These are phyloP conservation scores for Myripristis jacobus DNA, from an alignment of 2,797 vertebrate genomes.

Conservation along the genomic window DNA sequence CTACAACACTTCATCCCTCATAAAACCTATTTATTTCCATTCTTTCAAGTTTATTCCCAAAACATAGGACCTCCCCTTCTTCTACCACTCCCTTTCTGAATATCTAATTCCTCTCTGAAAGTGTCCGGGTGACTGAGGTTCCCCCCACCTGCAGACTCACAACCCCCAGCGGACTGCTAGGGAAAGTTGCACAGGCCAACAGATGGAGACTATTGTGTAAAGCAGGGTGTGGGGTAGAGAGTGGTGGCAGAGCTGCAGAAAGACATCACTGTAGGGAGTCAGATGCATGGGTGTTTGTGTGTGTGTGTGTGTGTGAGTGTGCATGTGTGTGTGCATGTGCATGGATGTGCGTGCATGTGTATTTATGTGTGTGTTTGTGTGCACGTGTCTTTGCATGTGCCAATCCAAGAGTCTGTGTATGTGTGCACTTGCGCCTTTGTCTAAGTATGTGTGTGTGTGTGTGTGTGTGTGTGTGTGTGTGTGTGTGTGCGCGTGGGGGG, in stretches of 20 bases:
- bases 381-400: no score
- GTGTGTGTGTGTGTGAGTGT: constrained; percentile 25
- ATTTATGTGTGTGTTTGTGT: no score
- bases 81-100: constrained; percentile 21
- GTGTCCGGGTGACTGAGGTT: constrained; percentile 66
- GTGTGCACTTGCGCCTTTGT: no score
- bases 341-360: no score
- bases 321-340: constrained; percentile 38
- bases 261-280: constrained; percentile 16
- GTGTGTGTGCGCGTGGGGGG: constrained; percentile 43
- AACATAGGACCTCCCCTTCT: constrained; percentile 29
- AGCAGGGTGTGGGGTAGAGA: constrained; percentile 30
- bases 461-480: constrained; percentile 50
- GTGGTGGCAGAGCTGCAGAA: constrained; percentile 38
- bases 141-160: constrained; percentile 67
- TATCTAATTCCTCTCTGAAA: constrained; percentile 55
- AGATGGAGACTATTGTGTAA: constrained; percentile 81
- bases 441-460: no score
- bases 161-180: constrained; percentile 61
- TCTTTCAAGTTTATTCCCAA: constrained; percentile 27
- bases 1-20: constrained; percentile 41
- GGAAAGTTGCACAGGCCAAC: constrained; percentile 78
- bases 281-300: constrained; percentile 19
- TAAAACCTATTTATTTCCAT: constrained; percentile 30
- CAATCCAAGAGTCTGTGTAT: no score